These are phyloP conservation scores for Yoshiicerus persimilis DNA, from an alignment of 1,140 invertebrate species.

Conservation along the genomic window DNA sequence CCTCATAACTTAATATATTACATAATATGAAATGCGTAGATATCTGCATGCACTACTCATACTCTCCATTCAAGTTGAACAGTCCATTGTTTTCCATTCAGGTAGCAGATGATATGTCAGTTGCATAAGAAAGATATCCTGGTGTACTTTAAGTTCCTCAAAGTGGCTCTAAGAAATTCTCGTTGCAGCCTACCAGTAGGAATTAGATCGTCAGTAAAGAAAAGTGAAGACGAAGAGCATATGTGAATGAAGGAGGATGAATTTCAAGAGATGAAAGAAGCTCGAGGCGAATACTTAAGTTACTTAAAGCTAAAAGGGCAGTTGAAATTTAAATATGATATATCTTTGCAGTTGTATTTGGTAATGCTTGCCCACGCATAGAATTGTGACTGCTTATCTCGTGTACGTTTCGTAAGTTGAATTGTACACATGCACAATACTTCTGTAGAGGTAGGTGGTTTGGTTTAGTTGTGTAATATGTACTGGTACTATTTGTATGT, in stretches of 20 bases:
- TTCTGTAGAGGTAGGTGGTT: not conserved
- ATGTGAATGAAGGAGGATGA: not conserved
- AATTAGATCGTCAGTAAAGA: not conserved
- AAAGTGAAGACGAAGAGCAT: not conserved
- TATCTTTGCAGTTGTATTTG: not conserved
- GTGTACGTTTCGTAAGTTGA: not conserved
- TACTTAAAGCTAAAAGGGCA: constrained; percentile 2
- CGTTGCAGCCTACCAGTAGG: not conserved
- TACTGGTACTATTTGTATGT: not conserved
- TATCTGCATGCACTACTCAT: not conserved
- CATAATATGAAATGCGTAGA: not conserved
- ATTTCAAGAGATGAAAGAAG: constrained; percentile 6
- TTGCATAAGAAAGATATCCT: not conserved
- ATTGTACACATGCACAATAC: not conserved
- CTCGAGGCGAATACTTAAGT: not conserved
- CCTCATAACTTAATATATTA: not conserved
- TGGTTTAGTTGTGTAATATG: not conserved
- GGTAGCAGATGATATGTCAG: not conserved
- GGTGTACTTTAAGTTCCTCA: not conserved
- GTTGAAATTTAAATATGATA: constrained; percentile 24
- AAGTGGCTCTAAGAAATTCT: not conserved
- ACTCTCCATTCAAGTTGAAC: not conserved
- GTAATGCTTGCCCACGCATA: no score
- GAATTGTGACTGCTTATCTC: no score
- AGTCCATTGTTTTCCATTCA: not conserved